Conservation (phyloP, 2,797 vertebrate genomes). For the Alosa sapidissima region DNA sequence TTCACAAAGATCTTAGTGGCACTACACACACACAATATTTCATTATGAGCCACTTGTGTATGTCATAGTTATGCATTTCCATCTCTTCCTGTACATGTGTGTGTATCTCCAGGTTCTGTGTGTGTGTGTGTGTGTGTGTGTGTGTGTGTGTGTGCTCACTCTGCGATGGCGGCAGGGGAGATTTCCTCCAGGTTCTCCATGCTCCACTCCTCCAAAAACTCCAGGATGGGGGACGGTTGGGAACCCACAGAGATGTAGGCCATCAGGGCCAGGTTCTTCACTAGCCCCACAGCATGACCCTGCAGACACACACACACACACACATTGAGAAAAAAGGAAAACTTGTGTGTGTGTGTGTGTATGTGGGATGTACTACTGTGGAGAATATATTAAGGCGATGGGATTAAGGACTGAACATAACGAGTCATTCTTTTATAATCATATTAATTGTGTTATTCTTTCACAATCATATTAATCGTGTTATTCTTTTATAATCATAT, state of each 20-base stretch:
- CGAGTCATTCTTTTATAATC: too few relatives aligned
- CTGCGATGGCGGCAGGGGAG: constrained; percentile 97
- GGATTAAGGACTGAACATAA: too few relatives aligned
- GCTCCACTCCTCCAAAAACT: constrained; percentile 99
- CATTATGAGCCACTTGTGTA: background rate
- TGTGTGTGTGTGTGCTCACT: constrained; percentile 74
- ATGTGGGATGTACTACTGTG: too few relatives aligned
- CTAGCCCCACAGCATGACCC: constrained; percentile 98
- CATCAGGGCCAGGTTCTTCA: constrained; percentile 98
- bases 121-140: background rate
- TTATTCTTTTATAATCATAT: too few relatives aligned
- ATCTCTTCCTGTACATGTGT: background rate
- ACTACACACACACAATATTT: constrained; percentile 61
- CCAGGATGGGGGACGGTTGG: constrained; percentile 96
- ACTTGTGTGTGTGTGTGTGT: too few relatives aligned
- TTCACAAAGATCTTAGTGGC: constrained; percentile 99
- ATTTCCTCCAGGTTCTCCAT: constrained; percentile 99
- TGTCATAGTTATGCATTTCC: background rate
- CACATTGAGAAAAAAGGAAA: background rate
- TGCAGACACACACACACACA: constrained; percentile 53
- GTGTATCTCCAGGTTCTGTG: constrained; percentile 51
- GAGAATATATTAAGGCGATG: too few relatives aligned
- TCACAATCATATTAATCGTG: too few relatives aligned
- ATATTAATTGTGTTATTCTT: too few relatives aligned
- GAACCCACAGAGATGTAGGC: constrained; percentile 99